Percentiles rank a stretch among this genome's conserved stretches.
phyloP scores from a whole-genome alignment of 2,113 vertebrate species.

The Forbesichthys papilliferus region DNA sequence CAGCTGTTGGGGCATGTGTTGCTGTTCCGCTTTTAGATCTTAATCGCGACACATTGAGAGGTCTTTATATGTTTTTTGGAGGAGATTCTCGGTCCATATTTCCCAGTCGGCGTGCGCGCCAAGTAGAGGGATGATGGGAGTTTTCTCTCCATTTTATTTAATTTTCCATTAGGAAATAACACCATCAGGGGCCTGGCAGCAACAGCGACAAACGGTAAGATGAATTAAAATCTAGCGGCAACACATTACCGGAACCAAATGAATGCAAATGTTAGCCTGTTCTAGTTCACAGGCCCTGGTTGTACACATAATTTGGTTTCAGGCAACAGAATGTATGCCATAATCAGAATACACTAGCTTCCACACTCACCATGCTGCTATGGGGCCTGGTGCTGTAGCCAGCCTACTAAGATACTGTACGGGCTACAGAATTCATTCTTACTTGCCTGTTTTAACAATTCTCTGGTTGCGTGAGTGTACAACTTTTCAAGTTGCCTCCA shows the following conservation, averaged over 20 bases:
- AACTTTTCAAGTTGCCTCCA: slow-evolving; percentile 32
- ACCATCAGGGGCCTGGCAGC: slow-evolving; percentile 16
- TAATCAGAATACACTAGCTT: too few species aligned
- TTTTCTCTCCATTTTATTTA: slow-evolving; percentile 32
- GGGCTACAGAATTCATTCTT: not conserved
- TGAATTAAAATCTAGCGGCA: slow-evolving; percentile 31
- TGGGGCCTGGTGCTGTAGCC: too few species aligned
- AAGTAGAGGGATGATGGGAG: not conserved
- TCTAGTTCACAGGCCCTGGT: slow-evolving; percentile 1
- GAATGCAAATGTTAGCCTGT: slow-evolving; percentile 7
- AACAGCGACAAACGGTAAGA: slow-evolving; percentile 30
- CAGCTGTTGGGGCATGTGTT: slow-evolving; percentile 45
- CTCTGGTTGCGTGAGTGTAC: slow-evolving; percentile 20
- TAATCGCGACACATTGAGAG: slow-evolving; percentile 25
- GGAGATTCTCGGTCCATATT: slow-evolving; percentile 1
- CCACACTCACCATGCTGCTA: slow-evolving; percentile 1
- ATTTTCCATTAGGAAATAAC: slow-evolving; percentile 42
- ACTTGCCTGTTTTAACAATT: slow-evolving; percentile 17
- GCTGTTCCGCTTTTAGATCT: slow-evolving; percentile 36
- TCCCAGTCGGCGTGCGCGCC: not conserved
- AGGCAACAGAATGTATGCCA: slow-evolving; percentile 6
- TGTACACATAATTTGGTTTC: too few species aligned
- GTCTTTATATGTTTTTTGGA: slow-evolving; percentile 13
- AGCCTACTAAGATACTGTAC: slow-evolving; percentile 7
- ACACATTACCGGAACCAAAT: slow-evolving; percentile 36